These are phyloP conservation scores for Cyanoderma ruficeps DNA, from an alignment of 2,113 vertebrate species.

Conservation along the genomic window DNA sequence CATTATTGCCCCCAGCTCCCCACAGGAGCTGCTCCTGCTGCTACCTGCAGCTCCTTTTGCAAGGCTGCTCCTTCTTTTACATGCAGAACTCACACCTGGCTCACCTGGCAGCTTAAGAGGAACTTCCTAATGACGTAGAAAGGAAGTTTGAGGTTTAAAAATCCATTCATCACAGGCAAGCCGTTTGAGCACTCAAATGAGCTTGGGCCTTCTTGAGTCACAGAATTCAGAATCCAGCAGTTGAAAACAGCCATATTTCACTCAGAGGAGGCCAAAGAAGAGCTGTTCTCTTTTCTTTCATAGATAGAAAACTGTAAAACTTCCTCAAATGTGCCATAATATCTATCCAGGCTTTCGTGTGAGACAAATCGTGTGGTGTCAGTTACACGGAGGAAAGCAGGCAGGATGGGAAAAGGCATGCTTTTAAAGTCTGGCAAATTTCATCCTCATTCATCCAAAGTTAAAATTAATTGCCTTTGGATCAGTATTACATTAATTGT, in stretches of 20 bases:
- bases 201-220: neutral
- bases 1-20: accelerated
- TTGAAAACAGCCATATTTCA: neutral
- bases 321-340: neutral
- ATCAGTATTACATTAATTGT: neutral
- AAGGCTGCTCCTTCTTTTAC: neutral
- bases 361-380: neutral
- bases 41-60: neutral
- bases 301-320: neutral
- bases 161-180: neutral
- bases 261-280: neutral
- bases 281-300: neutral
- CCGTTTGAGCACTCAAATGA: neutral
- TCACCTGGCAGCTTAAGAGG: neutral
- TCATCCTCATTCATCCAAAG: neutral
- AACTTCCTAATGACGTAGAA: neutral
- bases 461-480: conserved; percentile 33
- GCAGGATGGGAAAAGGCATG: neutral
- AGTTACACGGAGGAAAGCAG: neutral
- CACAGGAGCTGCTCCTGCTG: neutral
- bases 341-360: neutral
- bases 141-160: neutral
- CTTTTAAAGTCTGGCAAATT: conserved; percentile 15
- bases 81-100: neutral
- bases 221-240: neutral